Base-by-base conservation (phyloP, 2,797 vertebrate species). In the Apogon hyalosoma region DNA sequence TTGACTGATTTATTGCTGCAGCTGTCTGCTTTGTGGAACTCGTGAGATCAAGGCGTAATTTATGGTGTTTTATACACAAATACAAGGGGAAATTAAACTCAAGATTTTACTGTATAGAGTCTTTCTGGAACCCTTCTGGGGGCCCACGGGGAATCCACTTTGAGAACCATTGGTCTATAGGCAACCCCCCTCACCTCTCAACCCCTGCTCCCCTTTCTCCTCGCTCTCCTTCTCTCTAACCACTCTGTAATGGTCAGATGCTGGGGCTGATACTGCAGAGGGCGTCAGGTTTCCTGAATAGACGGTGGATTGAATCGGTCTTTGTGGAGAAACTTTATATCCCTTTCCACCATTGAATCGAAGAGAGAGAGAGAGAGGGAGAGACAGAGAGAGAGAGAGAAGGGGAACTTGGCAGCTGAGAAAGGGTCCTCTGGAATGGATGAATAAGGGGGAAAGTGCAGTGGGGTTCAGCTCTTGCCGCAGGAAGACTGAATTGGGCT, bases 301-400 rank as follows among this genome's bases (percentile, higher is more conserved):
- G 89, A 92, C 89, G 88, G 75, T 87, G 90, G 76, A 94, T 92
- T 96, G 94, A 96, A 95, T 95, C 93, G 92, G 84, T 90, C 94
- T 97, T 97, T 96, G 95, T 96, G 95, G 92, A 86, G 92, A 96
- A 96, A 97, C 96, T 92, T 92, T 94, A 95, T 96, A 95, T 95
- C 94, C 94, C 92, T 94, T 93, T 91, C 89, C 88, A 85, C 89
- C 80, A 90, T 91, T 93, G 89, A 90, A 83, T 79, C 6, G 61
- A 61, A 38, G 73, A 71, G 75, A 69, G 72, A 40, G 75, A 70
- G 72, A 36, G 76, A 52, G 53, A 18, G 48, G 55, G 58, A 64
- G 65, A 6, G 46, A 52, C 71, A 49, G 77, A 11, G 67, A 66
- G 61, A 36, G 45, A 73, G 81, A 62, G 84, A 84, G 46, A 77